Percentiles rank a stretch among this genome's conserved stretches.
These are phyloP conservation scores for Galemys pyrenaicus DNA, from an alignment of 2,113 vertebrate species.

Conservation along the genomic window DNA sequence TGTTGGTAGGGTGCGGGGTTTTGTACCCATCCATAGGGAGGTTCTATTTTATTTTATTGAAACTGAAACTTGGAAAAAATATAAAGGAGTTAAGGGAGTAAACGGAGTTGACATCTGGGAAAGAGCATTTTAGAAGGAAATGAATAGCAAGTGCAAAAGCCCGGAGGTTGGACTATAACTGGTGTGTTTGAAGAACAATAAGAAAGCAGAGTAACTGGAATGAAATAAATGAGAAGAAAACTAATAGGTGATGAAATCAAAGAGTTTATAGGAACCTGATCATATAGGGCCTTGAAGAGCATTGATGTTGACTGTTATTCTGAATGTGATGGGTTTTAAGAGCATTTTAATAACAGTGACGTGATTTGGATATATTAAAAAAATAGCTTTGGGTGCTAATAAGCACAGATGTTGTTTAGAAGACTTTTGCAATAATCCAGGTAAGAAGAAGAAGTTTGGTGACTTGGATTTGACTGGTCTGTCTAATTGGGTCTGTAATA, in stretches of 20 bases:
- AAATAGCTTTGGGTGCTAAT: not conserved
- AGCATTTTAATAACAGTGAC: not conserved
- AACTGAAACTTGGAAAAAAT: not conserved
- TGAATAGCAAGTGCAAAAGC: not conserved
- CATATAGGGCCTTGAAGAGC: not conserved
- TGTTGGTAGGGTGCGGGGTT: not conserved
- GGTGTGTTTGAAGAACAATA: not conserved
- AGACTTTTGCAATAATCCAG: not conserved
- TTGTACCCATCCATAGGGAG: not conserved
- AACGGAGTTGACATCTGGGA: not conserved
- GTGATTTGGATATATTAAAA: conserved; percentile 1
- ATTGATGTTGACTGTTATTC: not conserved
- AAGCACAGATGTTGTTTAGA: not conserved
- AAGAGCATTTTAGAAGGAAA: not conserved
- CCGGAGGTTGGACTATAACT: not conserved
- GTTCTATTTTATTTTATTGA: not conserved
- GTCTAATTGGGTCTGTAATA: not conserved
- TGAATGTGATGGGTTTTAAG: not conserved
- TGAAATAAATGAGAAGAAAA: not conserved
- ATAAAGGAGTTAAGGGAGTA: not conserved
- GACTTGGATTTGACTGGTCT: not conserved
- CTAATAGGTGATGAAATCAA: not conserved
- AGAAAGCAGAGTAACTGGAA: not conserved
- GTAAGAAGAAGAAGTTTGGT: not conserved
- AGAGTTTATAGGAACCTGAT: not conserved